A percentile compares a stretch with the other conserved stretches of the same genome.
These are phyloP conservation scores for Batillaria attramentaria DNA, from an alignment of 1,140 invertebrate species.

Conservation along the genomic window DNA sequence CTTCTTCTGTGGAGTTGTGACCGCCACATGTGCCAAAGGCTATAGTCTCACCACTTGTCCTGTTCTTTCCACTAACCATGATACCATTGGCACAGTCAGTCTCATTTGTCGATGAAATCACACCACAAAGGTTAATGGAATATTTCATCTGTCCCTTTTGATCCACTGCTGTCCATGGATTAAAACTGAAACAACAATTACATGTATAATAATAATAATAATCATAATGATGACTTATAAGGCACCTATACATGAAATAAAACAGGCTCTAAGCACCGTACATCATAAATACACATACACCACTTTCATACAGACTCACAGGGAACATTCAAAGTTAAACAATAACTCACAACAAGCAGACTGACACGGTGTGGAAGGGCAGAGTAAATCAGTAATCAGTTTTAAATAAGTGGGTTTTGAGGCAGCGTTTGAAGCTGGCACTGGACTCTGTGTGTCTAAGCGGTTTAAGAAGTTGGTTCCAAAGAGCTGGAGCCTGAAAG, in stretches of 20 bases:
- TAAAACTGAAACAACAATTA: slow-evolving; percentile 43
- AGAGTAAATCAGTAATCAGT: too few species aligned
- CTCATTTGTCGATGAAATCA: slow-evolving; percentile 8
- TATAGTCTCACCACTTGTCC: slow-evolving; percentile 29
- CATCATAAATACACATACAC: background rate
- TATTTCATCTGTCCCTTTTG: slow-evolving; percentile 49
- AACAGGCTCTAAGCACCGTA: background rate
- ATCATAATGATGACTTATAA: slow-evolving; percentile 4
- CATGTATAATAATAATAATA: background rate
- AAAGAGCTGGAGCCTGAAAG: too few species aligned
- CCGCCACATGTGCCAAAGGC: slow-evolving; percentile 46
- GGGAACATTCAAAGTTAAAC: background rate
- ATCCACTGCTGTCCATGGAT: slow-evolving; percentile 44
- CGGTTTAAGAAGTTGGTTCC: too few species aligned
- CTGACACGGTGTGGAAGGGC: too few species aligned
- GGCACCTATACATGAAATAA: background rate
- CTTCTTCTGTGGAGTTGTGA: slow-evolving; percentile 27
- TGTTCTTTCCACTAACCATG: slow-evolving; percentile 42
- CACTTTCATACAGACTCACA: background rate
- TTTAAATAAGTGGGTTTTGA: too few species aligned
- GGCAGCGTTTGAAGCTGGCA: too few species aligned
- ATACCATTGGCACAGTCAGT: slow-evolving; percentile 44
- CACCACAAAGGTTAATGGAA: slow-evolving; percentile 53
- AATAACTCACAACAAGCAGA: background rate
- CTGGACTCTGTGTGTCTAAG: too few species aligned